phyloP scores from a whole-genome alignment of 1,140 invertebrate genomes.

The Dendroctonus valens region DNA sequence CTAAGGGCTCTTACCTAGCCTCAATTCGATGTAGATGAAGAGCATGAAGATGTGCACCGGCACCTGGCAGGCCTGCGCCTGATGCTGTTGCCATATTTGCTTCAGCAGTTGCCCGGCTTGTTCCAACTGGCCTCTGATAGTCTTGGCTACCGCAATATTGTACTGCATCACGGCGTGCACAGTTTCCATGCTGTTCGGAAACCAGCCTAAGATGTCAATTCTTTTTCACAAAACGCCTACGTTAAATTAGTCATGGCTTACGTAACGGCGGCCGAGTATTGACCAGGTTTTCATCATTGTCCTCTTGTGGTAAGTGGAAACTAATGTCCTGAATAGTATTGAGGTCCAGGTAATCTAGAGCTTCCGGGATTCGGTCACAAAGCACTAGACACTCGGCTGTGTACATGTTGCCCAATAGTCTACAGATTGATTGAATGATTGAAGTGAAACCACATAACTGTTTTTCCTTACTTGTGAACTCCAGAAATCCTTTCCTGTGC shows the following conservation, averaged over 20 bases:
- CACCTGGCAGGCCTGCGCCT: conserved; percentile 58
- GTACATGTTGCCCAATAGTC: conserved; percentile 84
- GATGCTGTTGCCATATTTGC: conserved; percentile 59
- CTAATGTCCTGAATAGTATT: conserved; percentile 66
- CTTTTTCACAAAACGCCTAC: no score
- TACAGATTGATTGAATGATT: conserved; percentile 42
- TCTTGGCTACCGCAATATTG: conserved; percentile 76
- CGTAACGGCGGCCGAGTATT: conserved; percentile 51
- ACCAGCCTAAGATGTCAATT: conserved; percentile 60
- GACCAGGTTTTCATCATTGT: conserved; percentile 51
- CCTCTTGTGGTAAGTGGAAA: conserved; percentile 50
- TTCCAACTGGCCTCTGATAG: conserved; percentile 72
- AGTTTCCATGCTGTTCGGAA: conserved; percentile 63
- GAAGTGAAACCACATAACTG: no score
- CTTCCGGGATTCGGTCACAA: conserved; percentile 79
- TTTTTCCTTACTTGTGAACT: conserved; percentile 58
- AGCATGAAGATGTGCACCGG: conserved; percentile 72
- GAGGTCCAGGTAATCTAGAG: conserved; percentile 80
- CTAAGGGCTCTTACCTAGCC: conserved; percentile 56
- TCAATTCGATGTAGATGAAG: conserved; percentile 70
- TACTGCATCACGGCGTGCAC: conserved; percentile 72
- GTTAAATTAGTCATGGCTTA: conserved; percentile 21
- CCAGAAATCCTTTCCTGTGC: conserved; percentile 64
- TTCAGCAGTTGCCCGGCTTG: conserved; percentile 70
- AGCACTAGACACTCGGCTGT: conserved; percentile 85